Base-by-base conservation (phyloP, 2,113 vertebrate genomes). In the Carassius carassius region DNA sequence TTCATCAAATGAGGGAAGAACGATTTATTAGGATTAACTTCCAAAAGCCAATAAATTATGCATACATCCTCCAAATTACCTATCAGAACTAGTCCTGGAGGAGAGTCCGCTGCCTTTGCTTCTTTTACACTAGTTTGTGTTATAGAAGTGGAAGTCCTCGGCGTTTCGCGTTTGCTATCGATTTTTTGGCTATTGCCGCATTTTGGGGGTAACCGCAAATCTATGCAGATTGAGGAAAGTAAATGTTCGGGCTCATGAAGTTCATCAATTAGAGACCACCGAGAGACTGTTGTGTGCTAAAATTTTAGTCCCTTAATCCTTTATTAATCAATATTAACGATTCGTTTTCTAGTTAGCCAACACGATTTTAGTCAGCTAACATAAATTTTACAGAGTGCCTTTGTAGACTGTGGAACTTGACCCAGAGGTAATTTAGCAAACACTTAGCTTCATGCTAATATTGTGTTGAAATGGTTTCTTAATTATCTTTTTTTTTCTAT, bases 21-120 rank as follows among this genome's bases (percentile, higher is more conserved):
- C 92, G 92, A 94, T 94, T 93, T 93, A 94, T 94, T 91, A 90
- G 92, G 91, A 94, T 94, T 94, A 94, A 92, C 91, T 91, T 91
- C 89, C 87, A 91, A 90, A 93, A 91, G 90, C 82, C 54, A 82
- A 91, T 94, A 86, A 91, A 95, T 94, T 94, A 95, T 95, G 91
- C 91, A 94, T 92, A 89, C 82, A 79, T 83, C 82, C 85, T 77
- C 90, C 88, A 92, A 93, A 93, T 94, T 89, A 94, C 91, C 92
- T 91, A 91, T 93, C 91, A 93, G 86, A 88, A 89, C 54, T 62
- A 78, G 87, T 89, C 89, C 87, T 89, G 75, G 81, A 83, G 88
- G 89, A 89, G 86, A 90, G 84, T 63, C 73, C 41, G 82, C 87
- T 76, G 54, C 82, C 54, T 29, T 41, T 83, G 58, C 54, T 41